These are phyloP conservation scores for Pemphredon lugubris DNA, from an alignment of 2,888 invertebrate species.

Conservation along the genomic window DNA sequence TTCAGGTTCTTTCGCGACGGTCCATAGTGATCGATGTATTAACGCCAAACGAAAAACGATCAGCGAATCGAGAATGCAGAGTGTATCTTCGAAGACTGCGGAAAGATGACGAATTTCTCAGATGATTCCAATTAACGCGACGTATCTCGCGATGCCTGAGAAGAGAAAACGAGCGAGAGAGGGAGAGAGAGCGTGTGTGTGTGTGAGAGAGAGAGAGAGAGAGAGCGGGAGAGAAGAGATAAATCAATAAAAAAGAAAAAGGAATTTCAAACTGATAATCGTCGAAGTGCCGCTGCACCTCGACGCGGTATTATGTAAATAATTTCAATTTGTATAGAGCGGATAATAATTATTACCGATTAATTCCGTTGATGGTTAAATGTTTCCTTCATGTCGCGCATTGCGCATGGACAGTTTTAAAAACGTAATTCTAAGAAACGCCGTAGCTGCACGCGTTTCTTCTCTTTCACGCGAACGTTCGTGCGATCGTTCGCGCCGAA, in stretches of 20 bases:
- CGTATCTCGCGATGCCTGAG: constrained; percentile 25
- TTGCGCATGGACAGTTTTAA: no score
- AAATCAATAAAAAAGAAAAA: constrained; percentile 9
- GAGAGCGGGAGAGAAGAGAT: no score
- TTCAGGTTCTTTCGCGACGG: no score
- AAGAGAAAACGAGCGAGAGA: constrained; percentile 19
- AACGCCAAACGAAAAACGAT: no score
- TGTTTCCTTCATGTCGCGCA: constrained; percentile 20
- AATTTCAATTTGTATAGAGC: constrained; percentile 52
- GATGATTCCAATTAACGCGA: background rate
- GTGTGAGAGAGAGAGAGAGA: no score
- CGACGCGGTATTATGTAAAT: constrained; percentile 44
- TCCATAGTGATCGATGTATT: no score
- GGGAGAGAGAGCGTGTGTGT: no score
- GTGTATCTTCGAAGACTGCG: constrained; percentile 1
- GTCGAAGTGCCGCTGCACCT: constrained; percentile 23
- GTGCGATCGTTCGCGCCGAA: no score
- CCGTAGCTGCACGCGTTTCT: constrained; percentile 16
- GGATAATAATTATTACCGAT: constrained; percentile 40
- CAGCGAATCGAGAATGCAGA: no score
- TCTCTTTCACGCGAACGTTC: constrained; percentile 9
- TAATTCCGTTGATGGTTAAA: constrained; percentile 16
- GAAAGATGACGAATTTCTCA: constrained; percentile 12
- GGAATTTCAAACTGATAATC: constrained; percentile 19
- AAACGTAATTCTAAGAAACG: no score